Conservation (phyloP, 2,888 invertebrate species). For the Thymelicus sylvestris region DNA sequence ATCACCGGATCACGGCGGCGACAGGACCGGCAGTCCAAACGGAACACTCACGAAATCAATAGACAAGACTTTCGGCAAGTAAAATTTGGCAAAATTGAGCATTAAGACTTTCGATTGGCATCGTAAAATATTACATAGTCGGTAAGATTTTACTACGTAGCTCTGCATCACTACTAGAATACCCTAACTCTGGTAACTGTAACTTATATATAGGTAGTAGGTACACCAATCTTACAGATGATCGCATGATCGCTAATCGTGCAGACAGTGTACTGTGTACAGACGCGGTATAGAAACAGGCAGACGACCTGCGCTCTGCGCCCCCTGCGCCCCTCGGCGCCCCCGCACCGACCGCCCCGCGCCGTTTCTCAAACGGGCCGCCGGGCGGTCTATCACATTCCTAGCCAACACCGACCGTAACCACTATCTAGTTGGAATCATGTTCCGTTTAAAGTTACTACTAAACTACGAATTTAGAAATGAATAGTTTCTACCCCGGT, state of each 20-base stretch:
- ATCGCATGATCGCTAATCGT: slow-evolving; percentile 54
- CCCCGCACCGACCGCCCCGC: slow-evolving; percentile 9
- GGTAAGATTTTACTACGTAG: slow-evolving; percentile 70
- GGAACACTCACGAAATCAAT: slow-evolving; percentile 62
- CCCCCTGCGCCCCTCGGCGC: background rate
- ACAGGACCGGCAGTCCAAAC: slow-evolving; percentile 51
- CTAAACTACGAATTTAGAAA: slow-evolving; percentile 33
- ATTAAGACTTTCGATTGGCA: slow-evolving; percentile 80
- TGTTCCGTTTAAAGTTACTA: slow-evolving; percentile 20
- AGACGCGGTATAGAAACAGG: slow-evolving; percentile 49
- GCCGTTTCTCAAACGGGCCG: slow-evolving; percentile 27
- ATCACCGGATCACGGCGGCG: slow-evolving; percentile 25
- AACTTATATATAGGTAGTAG: slow-evolving; percentile 62
- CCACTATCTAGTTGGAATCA: slow-evolving; percentile 20
- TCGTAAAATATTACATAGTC: slow-evolving; percentile 67
- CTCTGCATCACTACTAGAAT: slow-evolving; percentile 71
- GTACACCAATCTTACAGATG: slow-evolving; percentile 63
- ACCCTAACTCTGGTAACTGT: slow-evolving; percentile 82
- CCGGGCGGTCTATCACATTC: slow-evolving; percentile 30
- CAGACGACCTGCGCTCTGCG: slow-evolving; percentile 30
- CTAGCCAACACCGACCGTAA: slow-evolving; percentile 14
- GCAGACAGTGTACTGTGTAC: slow-evolving; percentile 51
- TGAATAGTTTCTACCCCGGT: slow-evolving; percentile 27
- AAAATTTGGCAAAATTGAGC: slow-evolving; percentile 85
- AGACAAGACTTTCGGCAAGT: slow-evolving; percentile 82